Base-by-base conservation (phyloP, 2,113 vertebrate genomes). In the Zosterops japonicus region DNA sequence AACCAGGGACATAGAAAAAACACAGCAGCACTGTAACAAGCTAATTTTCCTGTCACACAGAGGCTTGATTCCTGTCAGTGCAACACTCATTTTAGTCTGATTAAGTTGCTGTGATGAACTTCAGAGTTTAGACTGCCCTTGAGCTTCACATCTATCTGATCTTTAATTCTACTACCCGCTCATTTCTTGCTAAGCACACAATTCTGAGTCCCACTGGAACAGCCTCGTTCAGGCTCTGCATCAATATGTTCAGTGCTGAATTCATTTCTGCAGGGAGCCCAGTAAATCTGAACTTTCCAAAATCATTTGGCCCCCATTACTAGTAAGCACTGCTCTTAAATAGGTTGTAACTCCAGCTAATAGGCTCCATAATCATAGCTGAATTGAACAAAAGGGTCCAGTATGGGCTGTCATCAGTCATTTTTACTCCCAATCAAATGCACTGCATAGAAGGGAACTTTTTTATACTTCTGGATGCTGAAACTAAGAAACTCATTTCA, bases 251-350 rank as follows among this genome's bases (percentile, higher is more conserved):
- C 96, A 94, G 93, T 50, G 95, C 96, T 95, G 95, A 97, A 98
- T 98, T 97, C 98, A 98, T 98, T 98, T 97, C 98, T 98, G 97
- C 94, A 95, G 97, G 97, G 98, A 98, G 96, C 92, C 95, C 83
- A 82, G 97, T 96, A 97, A 96, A 97, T 97, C 96, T 98, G 98
- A 98, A 98, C 97, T 98, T 98, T 98, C 98, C 97, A 98, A 98
- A 98, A 98, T 98, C 98, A 98, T 98, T 98, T 98, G 98, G 98
- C 97, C 98, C 97, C 97, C 97, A 98, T 98, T 98, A 98, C 97
- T 95, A 95, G 98, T 97, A 98, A 98, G 98, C 98, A 98, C 96
- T 93, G 96, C 97, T 98, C 97, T 98, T 98, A 98, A 98, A 98
- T 89, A 98, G 97, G 98, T 95, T 97, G 98, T 98, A 98, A 98